A percentile compares a stretch with the other conserved stretches of the same genome.
These are phyloP conservation scores for Pantherophis alleghaniensis DNA, from an alignment of 2,797 vertebrate species.

Conservation along the genomic window DNA sequence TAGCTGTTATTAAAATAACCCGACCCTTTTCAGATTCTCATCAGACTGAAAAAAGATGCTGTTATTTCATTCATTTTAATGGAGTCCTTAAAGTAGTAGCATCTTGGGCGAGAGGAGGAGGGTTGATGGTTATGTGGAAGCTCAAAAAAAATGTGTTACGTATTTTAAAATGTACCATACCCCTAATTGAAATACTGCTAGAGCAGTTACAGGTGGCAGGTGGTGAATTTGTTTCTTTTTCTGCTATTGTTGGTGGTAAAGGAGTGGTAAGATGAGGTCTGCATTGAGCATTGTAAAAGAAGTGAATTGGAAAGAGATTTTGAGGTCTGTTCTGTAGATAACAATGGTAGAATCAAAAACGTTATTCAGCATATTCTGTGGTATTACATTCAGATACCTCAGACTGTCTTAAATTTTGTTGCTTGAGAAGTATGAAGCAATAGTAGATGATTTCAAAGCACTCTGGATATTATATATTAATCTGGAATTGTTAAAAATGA, in stretches of 20 bases:
- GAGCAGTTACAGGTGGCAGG: background rate
- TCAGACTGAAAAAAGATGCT: background rate
- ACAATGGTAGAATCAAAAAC: background rate
- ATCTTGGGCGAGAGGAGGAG: background rate
- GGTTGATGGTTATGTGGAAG: background rate
- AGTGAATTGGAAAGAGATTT: background rate
- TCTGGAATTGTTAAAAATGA: background rate
- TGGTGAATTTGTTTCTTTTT: background rate
- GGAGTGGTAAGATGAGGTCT: background rate
- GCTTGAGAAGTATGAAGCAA: conserved; percentile 1
- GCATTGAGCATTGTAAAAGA: background rate
- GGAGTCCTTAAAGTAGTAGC: background rate
- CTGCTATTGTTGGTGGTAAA: background rate
- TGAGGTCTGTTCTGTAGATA: background rate
- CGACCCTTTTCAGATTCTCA: background rate
- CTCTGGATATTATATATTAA: background rate
- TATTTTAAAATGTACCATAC: background rate
- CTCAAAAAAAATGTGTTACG: background rate
- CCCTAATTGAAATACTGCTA: background rate
- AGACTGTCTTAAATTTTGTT: background rate
- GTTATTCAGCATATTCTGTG: background rate
- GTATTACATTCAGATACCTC: conserved; percentile 27
- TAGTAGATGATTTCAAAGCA: background rate
- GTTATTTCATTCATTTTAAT: background rate
- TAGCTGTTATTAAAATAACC: background rate